These are phyloP conservation scores for Tenthredo amoena DNA, from an alignment of 2,888 invertebrate genomes.

Conservation along the genomic window DNA sequence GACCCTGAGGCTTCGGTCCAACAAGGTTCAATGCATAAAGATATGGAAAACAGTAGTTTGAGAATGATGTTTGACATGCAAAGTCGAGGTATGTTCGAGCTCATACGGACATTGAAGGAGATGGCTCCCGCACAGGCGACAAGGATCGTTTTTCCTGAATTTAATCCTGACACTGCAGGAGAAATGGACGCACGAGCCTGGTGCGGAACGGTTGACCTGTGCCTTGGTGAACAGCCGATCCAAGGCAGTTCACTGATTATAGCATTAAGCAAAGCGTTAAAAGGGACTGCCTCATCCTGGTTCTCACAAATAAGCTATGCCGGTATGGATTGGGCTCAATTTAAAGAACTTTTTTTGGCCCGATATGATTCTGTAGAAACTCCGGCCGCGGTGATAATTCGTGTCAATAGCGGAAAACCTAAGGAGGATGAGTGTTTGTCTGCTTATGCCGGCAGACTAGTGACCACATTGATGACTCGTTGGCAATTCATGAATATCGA, in stretches of 20 bases:
- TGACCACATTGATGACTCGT: constrained; percentile 32
- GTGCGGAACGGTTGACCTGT: constrained; percentile 50
- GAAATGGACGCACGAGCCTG: constrained; percentile 31
- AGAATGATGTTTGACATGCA: no score
- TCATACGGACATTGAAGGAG: no score
- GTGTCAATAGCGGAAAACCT: constrained; percentile 17
- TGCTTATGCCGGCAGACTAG: constrained; percentile 51
- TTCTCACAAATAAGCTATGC: no score
- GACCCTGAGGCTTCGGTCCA: no score
- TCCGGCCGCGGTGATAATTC: no score
- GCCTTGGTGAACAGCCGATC: constrained; percentile 50
- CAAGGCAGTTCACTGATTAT: constrained; percentile 52
- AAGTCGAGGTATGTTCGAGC: no score
- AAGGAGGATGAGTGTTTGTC: constrained; percentile 54
- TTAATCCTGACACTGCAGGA: constrained; percentile 38
- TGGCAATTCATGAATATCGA: constrained; percentile 49
- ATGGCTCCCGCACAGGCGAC: no score
- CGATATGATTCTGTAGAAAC: no score
- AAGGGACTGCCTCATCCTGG: constrained; percentile 45
- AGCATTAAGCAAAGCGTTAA: constrained; percentile 48
- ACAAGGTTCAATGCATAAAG: no score
- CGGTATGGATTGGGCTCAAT: no score
- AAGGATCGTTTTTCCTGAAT: constrained; percentile 16
- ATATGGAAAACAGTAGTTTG: no score
- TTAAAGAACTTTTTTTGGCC: no score